A percentile compares a stretch with the other conserved stretches of the same genome.
These are phyloP conservation scores for Prosopocoilus inquinatus DNA, from an alignment of 2,888 invertebrate species.

Conservation along the genomic window DNA sequence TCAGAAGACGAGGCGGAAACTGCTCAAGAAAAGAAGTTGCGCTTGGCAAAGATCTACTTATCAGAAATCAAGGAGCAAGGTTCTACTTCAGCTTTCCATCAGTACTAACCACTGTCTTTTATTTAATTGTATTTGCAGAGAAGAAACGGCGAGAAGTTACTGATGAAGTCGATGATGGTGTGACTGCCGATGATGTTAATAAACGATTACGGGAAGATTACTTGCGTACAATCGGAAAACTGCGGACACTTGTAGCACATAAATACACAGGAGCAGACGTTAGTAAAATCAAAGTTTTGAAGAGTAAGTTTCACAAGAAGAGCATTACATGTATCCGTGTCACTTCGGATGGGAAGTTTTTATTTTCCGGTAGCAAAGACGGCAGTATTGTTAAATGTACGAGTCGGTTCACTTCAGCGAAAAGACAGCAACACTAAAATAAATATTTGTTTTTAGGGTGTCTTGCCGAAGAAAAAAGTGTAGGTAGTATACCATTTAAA, in stretches of 20 bases:
- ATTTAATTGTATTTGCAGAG: neutral
- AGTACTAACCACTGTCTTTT: neutral
- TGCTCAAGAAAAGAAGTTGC: slow-evolving; percentile 84
- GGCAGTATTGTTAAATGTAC: slow-evolving; percentile 82
- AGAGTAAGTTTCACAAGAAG: slow-evolving; percentile 74
- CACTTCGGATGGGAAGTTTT: slow-evolving; percentile 66
- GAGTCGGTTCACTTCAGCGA: slow-evolving; percentile 24
- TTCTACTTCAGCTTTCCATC: slow-evolving; percentile 33
- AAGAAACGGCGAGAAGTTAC: slow-evolving; percentile 5
- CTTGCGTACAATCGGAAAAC: slow-evolving; percentile 79
- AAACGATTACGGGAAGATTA: slow-evolving; percentile 71
- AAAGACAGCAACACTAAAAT: neutral
- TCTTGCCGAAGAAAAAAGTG: slow-evolving; percentile 61
- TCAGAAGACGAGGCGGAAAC: slow-evolving; percentile 73
- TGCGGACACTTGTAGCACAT: slow-evolving; percentile 74
- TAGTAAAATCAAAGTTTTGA: slow-evolving; percentile 55
- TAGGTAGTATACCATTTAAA: slow-evolving; percentile 55
- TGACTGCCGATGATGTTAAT: slow-evolving; percentile 1
- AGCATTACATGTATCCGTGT: slow-evolving; percentile 80
- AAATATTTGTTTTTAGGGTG: slow-evolving; percentile 51
- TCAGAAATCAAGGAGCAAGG: slow-evolving; percentile 80
- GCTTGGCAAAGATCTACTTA: slow-evolving; percentile 87
- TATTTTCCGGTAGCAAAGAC: slow-evolving; percentile 87
- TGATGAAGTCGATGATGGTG: neutral
- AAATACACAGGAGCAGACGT: slow-evolving; percentile 52